phyloP scores from a whole-genome alignment of 2,888 invertebrate genomes.

The Coremacera marginata region DNA sequence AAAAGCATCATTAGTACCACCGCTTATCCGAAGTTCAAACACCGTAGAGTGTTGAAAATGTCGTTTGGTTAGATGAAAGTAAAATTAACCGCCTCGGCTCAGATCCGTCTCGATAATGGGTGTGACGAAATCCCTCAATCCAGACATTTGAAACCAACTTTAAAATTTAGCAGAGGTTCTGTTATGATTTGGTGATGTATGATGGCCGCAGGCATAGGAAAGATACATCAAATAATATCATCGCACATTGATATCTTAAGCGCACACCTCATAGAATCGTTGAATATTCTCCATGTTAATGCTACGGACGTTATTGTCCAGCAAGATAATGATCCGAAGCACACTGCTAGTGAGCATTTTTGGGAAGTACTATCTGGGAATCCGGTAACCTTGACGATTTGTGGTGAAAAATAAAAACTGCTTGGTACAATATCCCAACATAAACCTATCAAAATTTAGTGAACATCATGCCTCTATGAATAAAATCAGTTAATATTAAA shows the following conservation, averaged over 20 bases:
- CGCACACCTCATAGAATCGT: not conserved
- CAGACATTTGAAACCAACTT: not conserved
- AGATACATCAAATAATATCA: not conserved
- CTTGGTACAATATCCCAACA: too few relatives aligned
- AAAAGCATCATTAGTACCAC: too few relatives aligned
- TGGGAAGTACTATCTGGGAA: too few relatives aligned
- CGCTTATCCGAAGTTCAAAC: too few relatives aligned
- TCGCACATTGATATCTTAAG: not conserved
- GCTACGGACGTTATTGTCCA: not conserved
- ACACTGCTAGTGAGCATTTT: not conserved
- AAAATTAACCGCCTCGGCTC: conserved; percentile 6
- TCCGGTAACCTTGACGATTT: too few relatives aligned
- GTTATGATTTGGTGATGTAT: not conserved
- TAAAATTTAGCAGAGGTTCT: not conserved
- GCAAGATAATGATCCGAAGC: not conserved
- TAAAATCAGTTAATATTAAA: too few relatives aligned
- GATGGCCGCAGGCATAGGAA: not conserved
- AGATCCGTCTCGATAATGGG: not conserved
- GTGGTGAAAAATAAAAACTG: too few relatives aligned
- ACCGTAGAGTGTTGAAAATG: not conserved
- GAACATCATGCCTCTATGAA: too few relatives aligned
- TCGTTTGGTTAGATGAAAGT: not conserved
- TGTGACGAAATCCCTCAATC: not conserved
- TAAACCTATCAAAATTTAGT: too few relatives aligned
- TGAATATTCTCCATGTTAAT: not conserved